phyloP scores from a whole-genome alignment of 2,888 invertebrate genomes.

The Clanis bilineata region DNA sequence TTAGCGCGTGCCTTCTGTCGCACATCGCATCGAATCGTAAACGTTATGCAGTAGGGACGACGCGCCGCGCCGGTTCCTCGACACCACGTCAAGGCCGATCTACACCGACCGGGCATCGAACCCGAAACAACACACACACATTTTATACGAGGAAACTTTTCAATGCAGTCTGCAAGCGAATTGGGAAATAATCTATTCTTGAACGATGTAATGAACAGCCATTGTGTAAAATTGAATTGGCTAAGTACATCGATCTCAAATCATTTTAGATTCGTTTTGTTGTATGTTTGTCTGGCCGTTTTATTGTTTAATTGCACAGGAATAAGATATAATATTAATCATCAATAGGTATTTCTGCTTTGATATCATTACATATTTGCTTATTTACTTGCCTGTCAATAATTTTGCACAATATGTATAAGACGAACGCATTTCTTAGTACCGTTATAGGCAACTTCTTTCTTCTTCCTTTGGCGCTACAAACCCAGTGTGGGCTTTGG shows the following conservation, averaged over 20 bases:
- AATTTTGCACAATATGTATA: too few species aligned
- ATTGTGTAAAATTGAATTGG: not conserved
- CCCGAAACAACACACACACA: conserved; percentile 11
- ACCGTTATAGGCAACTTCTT: too few species aligned
- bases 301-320: not conserved
- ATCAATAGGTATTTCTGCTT: too few species aligned
- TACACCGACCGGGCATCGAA: conserved; percentile 15
- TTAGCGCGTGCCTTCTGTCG: not conserved
- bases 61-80: not conserved
- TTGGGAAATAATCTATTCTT: not conserved
- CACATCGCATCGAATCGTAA: not conserved
- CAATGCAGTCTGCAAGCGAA: conserved; percentile 16
- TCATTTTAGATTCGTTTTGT: not conserved
- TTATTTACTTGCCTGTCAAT: too few species aligned
- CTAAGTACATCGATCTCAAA: not conserved
- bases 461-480: too few species aligned
- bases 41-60: not conserved
- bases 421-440: too few species aligned
- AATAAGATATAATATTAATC: too few species aligned
- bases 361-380: too few species aligned
- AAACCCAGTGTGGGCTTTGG: too few species aligned
- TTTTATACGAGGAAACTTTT: conserved; percentile 28
- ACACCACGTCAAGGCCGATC: conserved; percentile 14
- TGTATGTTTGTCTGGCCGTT: not conserved
- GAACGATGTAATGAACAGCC: not conserved